phyloP scores from a whole-genome alignment of 2,797 vertebrate genomes.

The Lepidocolaptes lacrymiger region DNA sequence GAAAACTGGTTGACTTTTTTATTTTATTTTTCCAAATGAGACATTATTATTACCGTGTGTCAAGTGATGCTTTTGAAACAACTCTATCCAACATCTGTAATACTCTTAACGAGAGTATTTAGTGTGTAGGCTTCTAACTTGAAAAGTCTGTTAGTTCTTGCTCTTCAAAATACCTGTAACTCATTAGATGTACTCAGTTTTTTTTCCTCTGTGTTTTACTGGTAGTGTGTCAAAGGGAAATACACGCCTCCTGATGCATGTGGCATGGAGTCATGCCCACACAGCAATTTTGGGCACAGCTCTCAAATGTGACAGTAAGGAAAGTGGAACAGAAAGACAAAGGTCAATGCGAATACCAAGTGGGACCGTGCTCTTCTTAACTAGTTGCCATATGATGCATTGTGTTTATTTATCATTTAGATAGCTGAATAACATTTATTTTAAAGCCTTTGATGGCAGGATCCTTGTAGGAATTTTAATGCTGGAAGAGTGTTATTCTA shows the following conservation, averaged over 20 bases:
- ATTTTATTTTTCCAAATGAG: background rate
- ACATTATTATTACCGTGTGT: background rate
- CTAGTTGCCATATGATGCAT: background rate
- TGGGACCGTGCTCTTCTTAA: background rate
- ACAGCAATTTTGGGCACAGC: background rate
- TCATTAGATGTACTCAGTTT: background rate
- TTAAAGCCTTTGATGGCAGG: background rate
- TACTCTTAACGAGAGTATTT: background rate
- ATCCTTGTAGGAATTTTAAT: background rate
- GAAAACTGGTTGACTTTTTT: background rate
- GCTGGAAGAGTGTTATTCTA: background rate
- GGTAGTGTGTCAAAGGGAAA: background rate
- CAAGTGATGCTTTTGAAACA: background rate
- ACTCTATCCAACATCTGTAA: background rate
- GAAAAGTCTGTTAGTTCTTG: background rate
- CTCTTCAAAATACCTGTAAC: background rate
- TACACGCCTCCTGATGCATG: background rate
- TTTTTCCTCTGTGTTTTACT: background rate
- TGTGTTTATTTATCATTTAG: background rate
- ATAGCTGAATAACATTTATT: background rate
- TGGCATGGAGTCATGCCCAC: background rate
- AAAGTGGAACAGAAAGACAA: background rate
- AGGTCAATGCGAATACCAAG: background rate
- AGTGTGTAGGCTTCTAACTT: background rate
- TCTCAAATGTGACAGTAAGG: background rate